Evolutionary conservation across 2,888 invertebrate genomes (phyloP).

Genomic region (Agriopis leucophaearia): DNA sequence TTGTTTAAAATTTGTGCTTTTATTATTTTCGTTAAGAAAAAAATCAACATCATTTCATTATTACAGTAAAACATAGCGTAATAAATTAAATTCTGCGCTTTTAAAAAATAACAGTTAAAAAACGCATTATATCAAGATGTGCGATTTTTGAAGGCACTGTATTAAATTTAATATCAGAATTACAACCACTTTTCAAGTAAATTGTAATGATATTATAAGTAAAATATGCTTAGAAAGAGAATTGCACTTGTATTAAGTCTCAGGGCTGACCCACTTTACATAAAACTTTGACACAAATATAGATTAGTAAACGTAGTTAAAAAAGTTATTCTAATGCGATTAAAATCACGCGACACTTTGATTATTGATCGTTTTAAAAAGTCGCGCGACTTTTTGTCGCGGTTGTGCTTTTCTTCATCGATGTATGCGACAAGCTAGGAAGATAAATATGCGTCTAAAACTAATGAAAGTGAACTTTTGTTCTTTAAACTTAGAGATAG

Average conservation of each 20-base stretch:
- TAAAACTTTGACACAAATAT: constrained; percentile 7
- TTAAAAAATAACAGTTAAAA: too few species aligned
- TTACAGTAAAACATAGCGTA: too few species aligned
- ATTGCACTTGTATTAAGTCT: constrained; percentile 21
- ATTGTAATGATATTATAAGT: neutral
- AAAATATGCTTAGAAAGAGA: constrained; percentile 4
- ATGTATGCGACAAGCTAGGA: constrained; percentile 9
- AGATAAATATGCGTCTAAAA: constrained; percentile 40
- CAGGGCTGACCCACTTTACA: neutral
- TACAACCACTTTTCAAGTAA: neutral
- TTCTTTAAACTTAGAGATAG: constrained; percentile 17
- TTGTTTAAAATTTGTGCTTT: neutral
- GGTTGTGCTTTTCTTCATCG: constrained; percentile 3
- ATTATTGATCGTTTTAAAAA: neutral
- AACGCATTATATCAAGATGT: neutral
- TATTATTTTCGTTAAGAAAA: neutral
- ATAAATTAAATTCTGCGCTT: too few species aligned
- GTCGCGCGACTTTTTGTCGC: constrained; percentile 6
- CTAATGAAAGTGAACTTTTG: constrained; percentile 33
- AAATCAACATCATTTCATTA: neutral
- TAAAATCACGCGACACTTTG: constrained; percentile 2
- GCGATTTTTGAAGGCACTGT: neutral
- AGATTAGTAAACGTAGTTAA: constrained; percentile 15
- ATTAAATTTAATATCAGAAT: too few species aligned
- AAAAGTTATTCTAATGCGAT: constrained; percentile 8